Percentiles rank a stretch among this genome's conserved stretches.
phyloP scores from a whole-genome alignment of 2,113 vertebrate genomes.

The Eupsittula cactorum region DNA sequence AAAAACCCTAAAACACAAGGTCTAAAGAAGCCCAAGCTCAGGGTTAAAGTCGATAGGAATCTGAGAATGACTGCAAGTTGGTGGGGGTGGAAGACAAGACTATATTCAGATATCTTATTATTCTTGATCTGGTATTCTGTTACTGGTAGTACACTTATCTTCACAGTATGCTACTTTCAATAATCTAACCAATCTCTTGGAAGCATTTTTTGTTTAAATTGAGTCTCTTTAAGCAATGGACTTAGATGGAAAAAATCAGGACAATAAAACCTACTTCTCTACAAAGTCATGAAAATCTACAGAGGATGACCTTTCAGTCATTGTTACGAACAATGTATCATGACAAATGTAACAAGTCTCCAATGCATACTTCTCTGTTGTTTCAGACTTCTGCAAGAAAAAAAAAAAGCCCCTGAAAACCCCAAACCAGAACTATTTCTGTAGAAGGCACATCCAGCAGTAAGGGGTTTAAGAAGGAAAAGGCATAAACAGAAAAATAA shows the following conservation, averaged over 20 bases:
- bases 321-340: not conserved
- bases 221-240: not conserved
- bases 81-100: not conserved
- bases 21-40: not conserved
- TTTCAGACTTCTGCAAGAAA: not conserved
- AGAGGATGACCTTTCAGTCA: not conserved
- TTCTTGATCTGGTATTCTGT: not conserved
- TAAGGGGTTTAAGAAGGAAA: not conserved
- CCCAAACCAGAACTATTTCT: not conserved
- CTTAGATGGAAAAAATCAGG: not conserved
- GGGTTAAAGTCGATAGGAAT: not conserved
- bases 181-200: not conserved
- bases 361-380: not conserved
- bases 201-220: not conserved
- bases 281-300: not conserved
- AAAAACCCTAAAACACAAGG: not conserved
- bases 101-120: not conserved
- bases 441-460: not conserved
- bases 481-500: not conserved
- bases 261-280: not conserved
- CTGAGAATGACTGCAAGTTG: not conserved
- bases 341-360: not conserved
- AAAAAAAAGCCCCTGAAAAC: not conserved
- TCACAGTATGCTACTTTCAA: not conserved
- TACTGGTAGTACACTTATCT: not conserved